These are phyloP conservation scores for Andrena minutula DNA, from an alignment of 2,888 invertebrate genomes.

Conservation along the genomic window DNA sequence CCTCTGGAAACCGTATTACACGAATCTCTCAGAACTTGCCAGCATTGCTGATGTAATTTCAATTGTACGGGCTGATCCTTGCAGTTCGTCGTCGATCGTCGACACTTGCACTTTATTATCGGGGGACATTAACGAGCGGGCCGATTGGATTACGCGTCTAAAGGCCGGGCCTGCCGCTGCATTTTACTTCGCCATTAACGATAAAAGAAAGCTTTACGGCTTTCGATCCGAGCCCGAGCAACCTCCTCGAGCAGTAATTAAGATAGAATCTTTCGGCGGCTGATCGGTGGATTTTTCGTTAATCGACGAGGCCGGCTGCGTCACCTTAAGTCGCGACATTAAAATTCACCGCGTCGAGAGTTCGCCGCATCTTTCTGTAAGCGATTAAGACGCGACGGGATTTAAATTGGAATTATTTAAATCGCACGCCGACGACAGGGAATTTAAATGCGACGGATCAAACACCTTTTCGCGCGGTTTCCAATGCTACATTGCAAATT, in stretches of 20 bases:
- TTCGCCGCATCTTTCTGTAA: slow-evolving; percentile 9
- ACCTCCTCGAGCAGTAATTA: slow-evolving; percentile 57
- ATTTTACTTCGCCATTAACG: slow-evolving; percentile 68
- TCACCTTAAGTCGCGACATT: slow-evolving; percentile 13
- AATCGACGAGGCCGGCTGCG: slow-evolving; percentile 36
- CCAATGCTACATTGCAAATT: slow-evolving; percentile 20
- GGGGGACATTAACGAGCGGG: slow-evolving; percentile 60
- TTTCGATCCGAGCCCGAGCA: slow-evolving; percentile 22
- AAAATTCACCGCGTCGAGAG: slow-evolving; percentile 26
- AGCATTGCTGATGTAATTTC: slow-evolving; percentile 17
- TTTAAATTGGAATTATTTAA: slow-evolving; percentile 61
- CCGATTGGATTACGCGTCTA: slow-evolving; percentile 60
- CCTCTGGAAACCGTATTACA: background rate
- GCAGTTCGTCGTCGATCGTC: slow-evolving; percentile 20
- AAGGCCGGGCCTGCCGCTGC: slow-evolving; percentile 27
- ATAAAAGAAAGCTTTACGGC: slow-evolving; percentile 59
- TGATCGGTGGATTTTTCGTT: slow-evolving; percentile 53
- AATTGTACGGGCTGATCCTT: slow-evolving; percentile 7
- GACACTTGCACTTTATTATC: slow-evolving; percentile 50
- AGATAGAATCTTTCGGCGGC: slow-evolving; percentile 54
- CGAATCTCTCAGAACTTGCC: slow-evolving; percentile 11
- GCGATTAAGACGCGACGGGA: slow-evolving; percentile 40
- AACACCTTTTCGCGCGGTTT: slow-evolving; percentile 16
- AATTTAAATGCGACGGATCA: slow-evolving; percentile 3
- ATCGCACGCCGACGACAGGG: background rate